Percentiles rank a stretch among this genome's conserved stretches.
These are phyloP conservation scores for Poecilia picta DNA, from an alignment of 2,797 vertebrate species.

Conservation along the genomic window DNA sequence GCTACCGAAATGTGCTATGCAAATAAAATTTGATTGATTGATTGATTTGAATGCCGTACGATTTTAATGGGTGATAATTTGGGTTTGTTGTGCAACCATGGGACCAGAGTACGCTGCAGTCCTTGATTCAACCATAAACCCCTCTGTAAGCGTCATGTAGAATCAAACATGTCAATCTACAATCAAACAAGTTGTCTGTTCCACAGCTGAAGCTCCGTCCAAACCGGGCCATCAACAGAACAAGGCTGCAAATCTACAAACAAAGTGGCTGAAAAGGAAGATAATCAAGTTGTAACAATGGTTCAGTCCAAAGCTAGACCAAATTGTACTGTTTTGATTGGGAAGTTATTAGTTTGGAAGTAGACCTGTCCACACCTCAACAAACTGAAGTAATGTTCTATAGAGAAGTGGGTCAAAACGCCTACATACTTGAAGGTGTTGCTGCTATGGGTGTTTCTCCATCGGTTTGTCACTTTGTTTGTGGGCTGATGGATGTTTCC, in stretches of 20 bases:
- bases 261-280: not conserved
- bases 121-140: not conserved
- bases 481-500: conserved; percentile 19
- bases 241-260: not conserved
- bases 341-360: not conserved
- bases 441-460: conserved; percentile 22
- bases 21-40: too few species aligned
- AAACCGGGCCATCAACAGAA: not conserved
- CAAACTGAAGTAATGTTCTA: not conserved
- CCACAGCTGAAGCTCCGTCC: not conserved
- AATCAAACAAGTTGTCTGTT: not conserved
- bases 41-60: not conserved
- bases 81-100: not conserved
- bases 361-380: not conserved
- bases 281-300: not conserved
- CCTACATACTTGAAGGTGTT: not conserved
- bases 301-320: not conserved
- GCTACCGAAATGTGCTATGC: too few species aligned
- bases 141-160: not conserved
- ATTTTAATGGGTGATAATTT: not conserved
- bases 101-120: not conserved
- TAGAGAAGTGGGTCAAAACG: not conserved
- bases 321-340: not conserved
- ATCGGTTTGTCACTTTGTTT: conserved; percentile 38
- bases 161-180: not conserved